These are phyloP conservation scores for Acrobasis suavella DNA, from an alignment of 2,888 invertebrate species.

Conservation along the genomic window DNA sequence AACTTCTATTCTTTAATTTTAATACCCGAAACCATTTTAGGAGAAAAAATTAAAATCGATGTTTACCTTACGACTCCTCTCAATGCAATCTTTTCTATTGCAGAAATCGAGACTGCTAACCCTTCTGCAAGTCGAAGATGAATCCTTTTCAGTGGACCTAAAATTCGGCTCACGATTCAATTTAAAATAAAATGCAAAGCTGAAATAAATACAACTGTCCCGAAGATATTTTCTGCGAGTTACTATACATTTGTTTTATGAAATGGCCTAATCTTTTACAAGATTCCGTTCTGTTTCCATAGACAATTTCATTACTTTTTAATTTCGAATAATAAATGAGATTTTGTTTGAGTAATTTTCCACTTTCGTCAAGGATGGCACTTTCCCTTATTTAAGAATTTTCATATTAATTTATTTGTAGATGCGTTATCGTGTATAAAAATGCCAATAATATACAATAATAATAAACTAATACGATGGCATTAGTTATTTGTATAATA, in stretches of 20 bases:
- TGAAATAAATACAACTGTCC: conserved; percentile 83
- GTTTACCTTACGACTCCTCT: conserved; percentile 82
- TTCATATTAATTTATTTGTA: too few species aligned
- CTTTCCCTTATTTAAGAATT: not conserved
- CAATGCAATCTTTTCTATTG: conserved; percentile 81
- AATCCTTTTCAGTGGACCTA: conserved; percentile 75
- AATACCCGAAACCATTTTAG: conserved; percentile 63
- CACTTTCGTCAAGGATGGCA: conserved; percentile 51
- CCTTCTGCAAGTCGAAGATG: conserved; percentile 77
- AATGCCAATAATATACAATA: not conserved
- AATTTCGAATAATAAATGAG: conserved; percentile 59
- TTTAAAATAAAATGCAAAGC: conserved; percentile 81
- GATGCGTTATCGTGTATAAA: too few species aligned
- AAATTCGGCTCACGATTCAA: conserved; percentile 77
- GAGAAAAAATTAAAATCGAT: conserved; percentile 80
- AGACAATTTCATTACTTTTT: conserved; percentile 74
- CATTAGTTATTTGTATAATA: too few species aligned
- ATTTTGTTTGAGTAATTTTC: conserved; percentile 55
- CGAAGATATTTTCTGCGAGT: conserved; percentile 82
- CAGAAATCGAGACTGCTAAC: conserved; percentile 80
- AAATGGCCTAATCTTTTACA: conserved; percentile 84
- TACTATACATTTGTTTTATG: conserved; percentile 84
- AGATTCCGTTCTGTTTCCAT: conserved; percentile 82
- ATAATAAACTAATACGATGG: too few species aligned
- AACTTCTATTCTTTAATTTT: conserved; percentile 52